phyloP scores from a whole-genome alignment of 2,113 vertebrate species.

The Synodontis membranacea region DNA sequence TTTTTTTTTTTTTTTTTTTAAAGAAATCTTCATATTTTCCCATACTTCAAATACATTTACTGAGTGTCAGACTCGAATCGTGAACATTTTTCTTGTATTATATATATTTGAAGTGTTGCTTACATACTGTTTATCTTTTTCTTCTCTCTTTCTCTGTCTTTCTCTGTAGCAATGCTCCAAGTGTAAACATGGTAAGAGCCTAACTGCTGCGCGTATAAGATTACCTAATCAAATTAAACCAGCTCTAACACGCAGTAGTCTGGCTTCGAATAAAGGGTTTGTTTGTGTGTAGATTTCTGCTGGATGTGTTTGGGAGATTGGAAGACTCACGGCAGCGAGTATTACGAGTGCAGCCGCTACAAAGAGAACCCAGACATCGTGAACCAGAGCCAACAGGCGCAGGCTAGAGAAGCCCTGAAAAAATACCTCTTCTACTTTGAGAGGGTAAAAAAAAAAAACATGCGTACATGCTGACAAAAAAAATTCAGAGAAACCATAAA shows the following conservation, averaged over 20 bases:
- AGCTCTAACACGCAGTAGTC: background rate
- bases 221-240: constrained; percentile 18
- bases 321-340: constrained; percentile 99
- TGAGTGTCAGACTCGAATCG: background rate
- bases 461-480: background rate
- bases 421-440: constrained; percentile 99
- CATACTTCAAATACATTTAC: background rate
- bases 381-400: constrained; percentile 99
- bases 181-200: constrained; percentile 92
- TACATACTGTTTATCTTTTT: constrained; percentile 48
- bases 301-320: constrained; percentile 99
- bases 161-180: constrained; percentile 97
- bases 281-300: constrained; percentile 86
- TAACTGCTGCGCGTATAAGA: background rate
- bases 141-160: constrained; percentile 52
- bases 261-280: background rate
- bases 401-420: constrained; percentile 98
- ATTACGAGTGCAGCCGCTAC: constrained; percentile 99
- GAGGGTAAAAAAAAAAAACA: constrained; percentile 85
- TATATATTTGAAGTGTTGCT: background rate
- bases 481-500: constrained; percentile 15
- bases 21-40: background rate
- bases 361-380: constrained; percentile 99
- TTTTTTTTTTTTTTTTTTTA: background rate
- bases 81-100: background rate